These are phyloP conservation scores for Crotalus horridus DNA, from an alignment of 2,113 vertebrate species.

Conservation along the genomic window DNA sequence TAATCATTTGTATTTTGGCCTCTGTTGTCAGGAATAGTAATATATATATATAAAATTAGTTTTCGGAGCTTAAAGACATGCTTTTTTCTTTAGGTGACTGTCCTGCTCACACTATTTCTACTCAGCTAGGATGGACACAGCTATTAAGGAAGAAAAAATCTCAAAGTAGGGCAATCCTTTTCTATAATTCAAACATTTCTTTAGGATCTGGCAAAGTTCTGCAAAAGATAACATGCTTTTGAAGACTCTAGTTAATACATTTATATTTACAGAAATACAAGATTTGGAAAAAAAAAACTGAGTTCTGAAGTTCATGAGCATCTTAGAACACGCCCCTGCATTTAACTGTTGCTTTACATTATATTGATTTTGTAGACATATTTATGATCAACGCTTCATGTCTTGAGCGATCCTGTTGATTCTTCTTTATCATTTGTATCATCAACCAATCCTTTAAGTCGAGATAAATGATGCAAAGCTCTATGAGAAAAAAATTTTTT, in stretches of 20 bases:
- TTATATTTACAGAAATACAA: not conserved
- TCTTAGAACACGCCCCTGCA: too few relatives aligned
- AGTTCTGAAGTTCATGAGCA: too few relatives aligned
- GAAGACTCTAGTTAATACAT: not conserved
- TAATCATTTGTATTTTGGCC: too few relatives aligned
- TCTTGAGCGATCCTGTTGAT: constrained; percentile 26
- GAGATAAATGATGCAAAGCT: constrained; percentile 74
- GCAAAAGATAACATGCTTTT: not conserved
- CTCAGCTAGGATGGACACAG: not conserved
- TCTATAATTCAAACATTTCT: not conserved
- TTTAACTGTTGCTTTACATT: not conserved
- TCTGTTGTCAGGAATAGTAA: not conserved
- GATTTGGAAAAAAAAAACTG: not conserved
- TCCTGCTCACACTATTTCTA: not conserved
- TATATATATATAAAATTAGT: not conserved
- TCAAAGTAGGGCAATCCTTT: not conserved
- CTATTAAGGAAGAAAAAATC: not conserved
- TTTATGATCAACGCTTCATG: constrained; percentile 18
- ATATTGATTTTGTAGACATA: not conserved
- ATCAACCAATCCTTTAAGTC: constrained; percentile 72
- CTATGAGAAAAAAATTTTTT: constrained; percentile 56
- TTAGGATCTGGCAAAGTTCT: not conserved
- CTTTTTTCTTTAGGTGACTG: not conserved
- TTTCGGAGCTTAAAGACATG: not conserved
- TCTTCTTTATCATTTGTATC: constrained; percentile 57